Evolutionary conservation across 2,113 vertebrate species (phyloP).

Genomic region (Pheucticus melanocephalus): DNA sequence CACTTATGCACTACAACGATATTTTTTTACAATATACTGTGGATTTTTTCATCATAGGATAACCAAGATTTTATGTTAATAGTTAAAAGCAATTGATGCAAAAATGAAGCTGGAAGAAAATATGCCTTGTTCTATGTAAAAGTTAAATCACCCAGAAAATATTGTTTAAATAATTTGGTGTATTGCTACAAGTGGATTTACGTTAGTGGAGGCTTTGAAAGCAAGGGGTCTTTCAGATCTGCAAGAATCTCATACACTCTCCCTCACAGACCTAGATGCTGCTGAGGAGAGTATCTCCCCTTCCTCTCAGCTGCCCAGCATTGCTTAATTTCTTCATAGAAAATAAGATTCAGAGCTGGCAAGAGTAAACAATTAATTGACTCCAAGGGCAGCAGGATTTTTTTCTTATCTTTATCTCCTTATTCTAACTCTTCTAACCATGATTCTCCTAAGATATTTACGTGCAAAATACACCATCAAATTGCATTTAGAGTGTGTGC

Average conservation of each 20-base stretch:
- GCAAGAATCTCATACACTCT: neutral
- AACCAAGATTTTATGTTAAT: neutral
- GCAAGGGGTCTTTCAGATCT: neutral
- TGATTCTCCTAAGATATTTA: neutral
- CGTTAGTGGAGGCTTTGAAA: neutral
- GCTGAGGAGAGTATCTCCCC: neutral
- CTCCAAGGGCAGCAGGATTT: neutral
- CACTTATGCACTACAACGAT: fast-evolving
- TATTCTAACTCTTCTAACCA: neutral
- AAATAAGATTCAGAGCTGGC: neutral
- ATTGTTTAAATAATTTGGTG: neutral
- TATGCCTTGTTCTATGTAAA: neutral
- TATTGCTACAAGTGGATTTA: neutral
- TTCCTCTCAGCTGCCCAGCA: neutral
- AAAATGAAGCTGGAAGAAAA: neutral
- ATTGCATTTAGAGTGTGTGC: neutral
- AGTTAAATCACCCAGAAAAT: neutral
- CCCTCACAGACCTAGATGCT: neutral
- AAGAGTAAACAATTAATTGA: neutral
- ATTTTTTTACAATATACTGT: neutral
- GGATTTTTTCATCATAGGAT: neutral
- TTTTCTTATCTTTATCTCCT: neutral
- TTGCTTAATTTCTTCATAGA: neutral
- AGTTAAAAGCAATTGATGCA: neutral
- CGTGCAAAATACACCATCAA: neutral